Conservation (phyloP, 1,140 invertebrate genomes). For the Cotesia typhae region DNA sequence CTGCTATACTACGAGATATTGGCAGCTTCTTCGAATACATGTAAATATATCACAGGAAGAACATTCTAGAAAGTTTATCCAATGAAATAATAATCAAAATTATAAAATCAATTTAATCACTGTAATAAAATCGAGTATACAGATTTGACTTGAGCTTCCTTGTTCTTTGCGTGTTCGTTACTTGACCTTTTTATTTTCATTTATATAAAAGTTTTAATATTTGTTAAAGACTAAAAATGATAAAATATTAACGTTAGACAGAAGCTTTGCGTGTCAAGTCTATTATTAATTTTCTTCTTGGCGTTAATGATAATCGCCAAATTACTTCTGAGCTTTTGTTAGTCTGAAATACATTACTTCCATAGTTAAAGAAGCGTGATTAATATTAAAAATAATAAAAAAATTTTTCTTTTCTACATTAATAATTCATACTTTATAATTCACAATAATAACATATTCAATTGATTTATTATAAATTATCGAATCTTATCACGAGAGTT, state of each 20-base stretch:
- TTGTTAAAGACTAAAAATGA: conserved; percentile 4
- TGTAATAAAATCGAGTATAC: background rate
- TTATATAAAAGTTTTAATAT: background rate
- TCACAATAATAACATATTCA: background rate
- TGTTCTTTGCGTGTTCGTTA: conserved; percentile 21
- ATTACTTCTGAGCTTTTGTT: background rate
- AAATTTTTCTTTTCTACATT: background rate
- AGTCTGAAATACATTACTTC: background rate
- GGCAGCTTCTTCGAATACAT: no score
- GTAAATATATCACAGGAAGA: no score
- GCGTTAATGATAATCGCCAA: conserved; percentile 63
- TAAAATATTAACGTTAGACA: conserved; percentile 32
- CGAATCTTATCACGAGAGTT: conserved; percentile 34
- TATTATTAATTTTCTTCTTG: conserved; percentile 54
- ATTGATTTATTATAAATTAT: conserved; percentile 33
- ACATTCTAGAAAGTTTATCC: background rate
- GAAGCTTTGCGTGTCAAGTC: conserved; percentile 54
- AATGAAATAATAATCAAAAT: background rate
- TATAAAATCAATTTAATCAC: conserved; percentile 6
- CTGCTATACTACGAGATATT: no score
- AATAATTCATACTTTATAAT: conserved; percentile 8
- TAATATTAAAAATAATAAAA: conserved; percentile 7
- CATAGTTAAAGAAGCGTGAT: background rate
- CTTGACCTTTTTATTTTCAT: conserved; percentile 12
- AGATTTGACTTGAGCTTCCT: background rate